phyloP scores from a whole-genome alignment of 2,113 vertebrate species.

The Coreoperca whiteheadi region DNA sequence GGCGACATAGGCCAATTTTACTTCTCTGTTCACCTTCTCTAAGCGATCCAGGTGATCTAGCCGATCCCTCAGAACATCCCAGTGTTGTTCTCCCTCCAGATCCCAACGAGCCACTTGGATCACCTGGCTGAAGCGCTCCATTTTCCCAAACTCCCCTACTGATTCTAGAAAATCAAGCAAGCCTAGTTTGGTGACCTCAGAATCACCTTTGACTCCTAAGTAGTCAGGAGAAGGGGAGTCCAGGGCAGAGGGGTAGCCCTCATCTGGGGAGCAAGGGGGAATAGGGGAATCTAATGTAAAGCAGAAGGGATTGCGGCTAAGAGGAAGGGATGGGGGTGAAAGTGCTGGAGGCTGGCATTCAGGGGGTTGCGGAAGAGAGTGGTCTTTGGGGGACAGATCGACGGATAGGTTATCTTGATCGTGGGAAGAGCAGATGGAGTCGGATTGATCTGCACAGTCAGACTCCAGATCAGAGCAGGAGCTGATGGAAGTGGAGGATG shows the following conservation, averaged over 20 bases:
- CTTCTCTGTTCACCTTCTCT: slow-evolving; percentile 85
- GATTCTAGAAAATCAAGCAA: slow-evolving; percentile 86
- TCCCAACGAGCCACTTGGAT: slow-evolving; percentile 84
- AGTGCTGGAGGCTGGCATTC: slow-evolving; percentile 65
- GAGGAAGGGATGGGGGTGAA: slow-evolving; percentile 77
- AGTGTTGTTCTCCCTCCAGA: slow-evolving; percentile 80
- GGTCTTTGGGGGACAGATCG: slow-evolving; percentile 76
- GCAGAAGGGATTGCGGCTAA: slow-evolving; percentile 61
- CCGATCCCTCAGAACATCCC: slow-evolving; percentile 80
- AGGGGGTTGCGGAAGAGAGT: slow-evolving; percentile 35
- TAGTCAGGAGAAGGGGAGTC: slow-evolving; percentile 82
- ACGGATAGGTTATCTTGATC: slow-evolving; percentile 79
- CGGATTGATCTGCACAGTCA: slow-evolving; percentile 87
- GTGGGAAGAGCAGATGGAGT: slow-evolving; percentile 82
- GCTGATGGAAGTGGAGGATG: slow-evolving; percentile 93
- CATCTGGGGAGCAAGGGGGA: slow-evolving; percentile 82
- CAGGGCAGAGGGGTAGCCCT: slow-evolving; percentile 85
- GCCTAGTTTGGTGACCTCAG: slow-evolving; percentile 77
- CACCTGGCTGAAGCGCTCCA: slow-evolving; percentile 85
- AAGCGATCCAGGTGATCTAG: slow-evolving; percentile 84
- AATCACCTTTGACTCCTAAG: slow-evolving; percentile 74
- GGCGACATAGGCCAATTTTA: slow-evolving; percentile 79
- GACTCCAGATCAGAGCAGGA: slow-evolving; percentile 95
- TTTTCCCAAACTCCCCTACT: slow-evolving; percentile 84
- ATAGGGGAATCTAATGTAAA: slow-evolving; percentile 53